These are phyloP conservation scores for Drosophila orena DNA, from an alignment of 1,140 invertebrate species.

Conservation along the genomic window DNA sequence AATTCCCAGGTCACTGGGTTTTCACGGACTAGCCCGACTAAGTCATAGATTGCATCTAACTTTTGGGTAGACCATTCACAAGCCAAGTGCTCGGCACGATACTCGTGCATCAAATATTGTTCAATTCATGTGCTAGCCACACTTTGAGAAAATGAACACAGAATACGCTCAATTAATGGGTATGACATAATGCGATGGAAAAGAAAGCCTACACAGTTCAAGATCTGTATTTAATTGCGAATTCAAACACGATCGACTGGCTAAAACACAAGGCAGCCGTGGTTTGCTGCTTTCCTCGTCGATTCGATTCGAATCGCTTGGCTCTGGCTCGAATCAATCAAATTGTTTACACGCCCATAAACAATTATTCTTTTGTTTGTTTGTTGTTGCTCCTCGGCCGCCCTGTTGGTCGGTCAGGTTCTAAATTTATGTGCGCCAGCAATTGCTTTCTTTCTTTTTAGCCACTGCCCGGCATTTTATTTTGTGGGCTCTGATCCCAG, in stretches of 20 bases:
- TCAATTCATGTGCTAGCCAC: neutral
- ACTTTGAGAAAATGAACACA: neutral
- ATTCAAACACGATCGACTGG: constrained; percentile 33
- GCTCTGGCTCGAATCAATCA: constrained; percentile 54
- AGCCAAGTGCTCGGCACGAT: constrained; percentile 9
- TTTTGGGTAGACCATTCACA: constrained; percentile 3
- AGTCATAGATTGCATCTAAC: constrained; percentile 10
- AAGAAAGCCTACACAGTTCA: constrained; percentile 32
- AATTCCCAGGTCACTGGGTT: constrained; percentile 13
- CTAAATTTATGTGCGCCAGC: constrained; percentile 45
- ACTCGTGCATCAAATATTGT: neutral
- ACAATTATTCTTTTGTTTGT: constrained; percentile 56
- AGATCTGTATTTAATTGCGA: constrained; percentile 25
- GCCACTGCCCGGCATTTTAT: constrained; percentile 10
- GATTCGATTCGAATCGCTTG: constrained; percentile 23
- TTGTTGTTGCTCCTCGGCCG: constrained; percentile 14
- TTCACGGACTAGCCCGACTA: neutral
- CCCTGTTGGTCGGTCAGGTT: constrained; percentile 21
- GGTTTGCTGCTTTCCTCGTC: constrained; percentile 47
- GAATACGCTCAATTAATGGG: neutral
- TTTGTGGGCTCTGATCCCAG: constrained; percentile 46
- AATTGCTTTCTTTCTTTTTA: constrained; percentile 10
- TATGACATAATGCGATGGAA: constrained; percentile 35
- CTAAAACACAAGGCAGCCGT: constrained; percentile 31
- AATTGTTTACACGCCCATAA: constrained; percentile 64